These are phyloP conservation scores for Typhlichthys eigenmanni DNA, from an alignment of 2,797 vertebrate genomes.

Conservation along the genomic window DNA sequence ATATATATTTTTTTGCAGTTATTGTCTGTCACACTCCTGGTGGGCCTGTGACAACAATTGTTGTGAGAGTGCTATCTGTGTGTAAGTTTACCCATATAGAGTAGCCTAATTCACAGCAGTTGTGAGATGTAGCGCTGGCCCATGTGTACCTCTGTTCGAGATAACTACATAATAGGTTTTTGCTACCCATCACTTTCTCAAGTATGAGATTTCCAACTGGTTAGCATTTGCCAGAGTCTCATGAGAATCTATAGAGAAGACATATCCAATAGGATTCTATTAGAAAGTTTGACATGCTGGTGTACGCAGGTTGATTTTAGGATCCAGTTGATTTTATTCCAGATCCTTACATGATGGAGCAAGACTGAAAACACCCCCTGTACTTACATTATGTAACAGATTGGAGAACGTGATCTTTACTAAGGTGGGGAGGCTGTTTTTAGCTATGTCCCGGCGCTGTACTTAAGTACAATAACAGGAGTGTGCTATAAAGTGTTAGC, in stretches of 20 bases:
- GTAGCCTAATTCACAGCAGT: conserved; percentile 39
- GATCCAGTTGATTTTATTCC: conserved; percentile 58
- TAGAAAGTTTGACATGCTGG: conserved; percentile 48
- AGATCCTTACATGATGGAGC: conserved; percentile 44
- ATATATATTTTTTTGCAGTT: conserved; percentile 6
- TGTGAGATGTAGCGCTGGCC: conserved; percentile 17
- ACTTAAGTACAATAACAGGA: conserved; percentile 34
- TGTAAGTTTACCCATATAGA: conserved; percentile 29
- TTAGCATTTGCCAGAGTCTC: conserved; percentile 42
- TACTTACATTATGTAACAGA: conserved; percentile 45
- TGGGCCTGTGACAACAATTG: conserved; percentile 50
- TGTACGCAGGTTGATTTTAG: conserved; percentile 60
- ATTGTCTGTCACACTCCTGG: conserved; percentile 19
- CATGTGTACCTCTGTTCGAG: too few relatives aligned
- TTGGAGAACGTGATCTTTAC: conserved; percentile 26
- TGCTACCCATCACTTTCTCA: conserved; percentile 25
- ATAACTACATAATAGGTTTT: too few relatives aligned
- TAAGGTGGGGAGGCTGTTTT: conserved; percentile 21
- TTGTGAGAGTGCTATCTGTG: conserved; percentile 26
- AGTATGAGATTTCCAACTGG: conserved; percentile 23
- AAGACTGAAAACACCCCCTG: conserved; percentile 33
- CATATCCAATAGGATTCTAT: conserved; percentile 43
- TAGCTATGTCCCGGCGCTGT: conserved; percentile 12
- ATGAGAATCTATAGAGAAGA: conserved; percentile 46
- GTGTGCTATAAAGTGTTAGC: conserved; percentile 13